phyloP scores from a whole-genome alignment of 1,140 invertebrate species.

The Babylonia areolata region DNA sequence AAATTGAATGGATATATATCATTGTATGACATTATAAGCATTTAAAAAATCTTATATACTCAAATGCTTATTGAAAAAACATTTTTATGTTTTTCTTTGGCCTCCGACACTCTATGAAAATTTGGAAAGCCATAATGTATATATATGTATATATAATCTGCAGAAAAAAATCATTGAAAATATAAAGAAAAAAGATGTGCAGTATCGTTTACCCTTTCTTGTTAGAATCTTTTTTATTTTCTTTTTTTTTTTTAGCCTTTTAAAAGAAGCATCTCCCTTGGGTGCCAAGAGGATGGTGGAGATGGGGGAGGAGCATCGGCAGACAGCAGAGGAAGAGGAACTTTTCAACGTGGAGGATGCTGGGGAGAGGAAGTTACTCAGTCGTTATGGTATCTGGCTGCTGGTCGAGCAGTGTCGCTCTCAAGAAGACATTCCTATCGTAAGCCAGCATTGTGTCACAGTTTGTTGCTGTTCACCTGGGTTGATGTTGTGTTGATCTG shows the following conservation, averaged over 20 bases:
- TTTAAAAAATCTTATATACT: no score
- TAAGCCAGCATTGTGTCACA: conserved; percentile 50
- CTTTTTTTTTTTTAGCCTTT: conserved; percentile 57
- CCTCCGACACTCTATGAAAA: no score
- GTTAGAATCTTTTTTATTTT: background rate
- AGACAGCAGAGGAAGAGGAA: conserved; percentile 64
- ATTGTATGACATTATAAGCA: no score
- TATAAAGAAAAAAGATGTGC: no score
- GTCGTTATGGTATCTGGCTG: conserved; percentile 97
- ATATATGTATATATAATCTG: no score
- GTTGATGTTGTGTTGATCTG: no score
- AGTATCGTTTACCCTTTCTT: background rate
- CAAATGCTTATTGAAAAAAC: no score
- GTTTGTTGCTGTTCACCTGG: no score
- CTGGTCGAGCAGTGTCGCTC: conserved; percentile 92
- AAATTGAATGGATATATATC: no score
- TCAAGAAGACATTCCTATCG: conserved; percentile 85
- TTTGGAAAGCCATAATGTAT: no score
- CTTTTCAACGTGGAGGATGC: conserved; percentile 69
- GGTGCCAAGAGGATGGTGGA: conserved; percentile 72
- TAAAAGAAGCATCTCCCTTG: conserved; percentile 75
- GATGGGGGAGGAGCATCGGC: conserved; percentile 71
- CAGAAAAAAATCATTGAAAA: no score
- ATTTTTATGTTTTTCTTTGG: no score
- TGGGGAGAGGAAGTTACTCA: conserved; percentile 81